Percentiles rank a stretch among this genome's conserved stretches.
Evolutionary conservation across 2,888 invertebrate species (phyloP).

Genomic region (Agrochola lota): DNA sequence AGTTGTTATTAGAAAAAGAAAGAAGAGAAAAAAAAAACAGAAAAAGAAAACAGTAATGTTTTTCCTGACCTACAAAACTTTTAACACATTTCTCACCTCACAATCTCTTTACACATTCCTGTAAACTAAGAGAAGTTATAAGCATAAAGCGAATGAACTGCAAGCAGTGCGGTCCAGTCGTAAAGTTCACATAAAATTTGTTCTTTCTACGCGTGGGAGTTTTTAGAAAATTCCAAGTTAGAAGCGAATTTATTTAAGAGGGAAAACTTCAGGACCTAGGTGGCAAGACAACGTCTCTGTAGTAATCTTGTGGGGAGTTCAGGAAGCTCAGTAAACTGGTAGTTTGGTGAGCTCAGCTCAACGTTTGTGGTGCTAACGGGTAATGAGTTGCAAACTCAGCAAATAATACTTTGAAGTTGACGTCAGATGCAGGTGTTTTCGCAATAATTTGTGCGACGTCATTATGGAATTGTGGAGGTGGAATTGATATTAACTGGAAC

Average conservation of each 20-base stretch:
- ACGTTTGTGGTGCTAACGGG: constrained; percentile 49
- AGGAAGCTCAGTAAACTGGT: constrained; percentile 20
- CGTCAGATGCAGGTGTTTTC: constrained; percentile 35
- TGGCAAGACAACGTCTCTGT: constrained; percentile 55
- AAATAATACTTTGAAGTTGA: constrained; percentile 68
- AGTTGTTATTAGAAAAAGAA: neutral
- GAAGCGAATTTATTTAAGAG: constrained; percentile 69
- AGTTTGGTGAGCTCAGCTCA: constrained; percentile 59
- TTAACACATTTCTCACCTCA: neutral
- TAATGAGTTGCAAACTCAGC: constrained; percentile 72
- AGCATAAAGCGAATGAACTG: constrained; percentile 46
- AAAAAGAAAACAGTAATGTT: neutral
- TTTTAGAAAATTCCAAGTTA: constrained; percentile 51
- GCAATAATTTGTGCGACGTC: constrained; percentile 13
- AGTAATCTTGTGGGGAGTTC: constrained; percentile 62
- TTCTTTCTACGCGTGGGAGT: constrained; percentile 35
- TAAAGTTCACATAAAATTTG: constrained; percentile 64
- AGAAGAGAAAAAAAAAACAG: neutral
- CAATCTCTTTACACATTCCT: constrained; percentile 3
- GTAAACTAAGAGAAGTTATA: constrained; percentile 30
- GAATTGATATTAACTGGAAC: constrained; percentile 10
- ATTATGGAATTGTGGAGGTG: neutral
- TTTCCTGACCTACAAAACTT: neutral
- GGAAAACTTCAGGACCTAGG: constrained; percentile 59
- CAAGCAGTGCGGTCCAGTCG: constrained; percentile 32